Percentiles rank a stretch among this genome's conserved stretches.
These are phyloP conservation scores for Drosophila ambigua DNA, from an alignment of 1,140 invertebrate species.

Conservation along the genomic window DNA sequence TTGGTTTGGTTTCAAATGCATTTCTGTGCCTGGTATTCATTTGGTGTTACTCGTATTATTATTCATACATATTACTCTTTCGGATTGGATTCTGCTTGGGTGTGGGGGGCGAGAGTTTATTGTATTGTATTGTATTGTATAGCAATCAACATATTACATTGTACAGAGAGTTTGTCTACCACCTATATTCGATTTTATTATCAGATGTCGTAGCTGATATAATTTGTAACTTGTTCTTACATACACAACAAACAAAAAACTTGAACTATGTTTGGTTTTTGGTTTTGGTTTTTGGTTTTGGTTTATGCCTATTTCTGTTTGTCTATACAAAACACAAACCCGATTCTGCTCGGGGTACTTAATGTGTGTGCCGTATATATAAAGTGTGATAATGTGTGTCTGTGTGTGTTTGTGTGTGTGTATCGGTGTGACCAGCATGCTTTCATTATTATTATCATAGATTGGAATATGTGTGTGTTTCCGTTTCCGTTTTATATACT, in stretches of 20 bases:
- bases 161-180: constrained; percentile 69
- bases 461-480: constrained; percentile 56
- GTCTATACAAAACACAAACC: constrained; percentile 43
- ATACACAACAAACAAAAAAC: constrained; percentile 64
- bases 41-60: constrained; percentile 19
- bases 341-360: constrained; percentile 17
- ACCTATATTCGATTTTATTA: constrained; percentile 79
- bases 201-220: constrained; percentile 84
- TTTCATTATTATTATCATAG: constrained; percentile 61
- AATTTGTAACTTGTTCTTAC: constrained; percentile 72
- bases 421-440: constrained; percentile 51
- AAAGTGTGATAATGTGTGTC: too few species aligned
- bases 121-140: constrained; percentile 31
- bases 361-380: not conserved
- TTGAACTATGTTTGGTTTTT: constrained; percentile 49
- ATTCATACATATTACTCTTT: constrained; percentile 19
- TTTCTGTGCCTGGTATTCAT: constrained; percentile 63
- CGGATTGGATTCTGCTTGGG: constrained; percentile 24
- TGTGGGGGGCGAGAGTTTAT: not conserved
- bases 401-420: not conserved
- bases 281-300: constrained; percentile 1
- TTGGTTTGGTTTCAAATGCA: constrained; percentile 72
- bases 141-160: constrained; percentile 76
- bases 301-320: constrained; percentile 12
- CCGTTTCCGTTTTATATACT: constrained; percentile 32